Evolutionary conservation across 2,888 invertebrate species (phyloP).

Genomic region (Sminthurides aquaticus): DNA sequence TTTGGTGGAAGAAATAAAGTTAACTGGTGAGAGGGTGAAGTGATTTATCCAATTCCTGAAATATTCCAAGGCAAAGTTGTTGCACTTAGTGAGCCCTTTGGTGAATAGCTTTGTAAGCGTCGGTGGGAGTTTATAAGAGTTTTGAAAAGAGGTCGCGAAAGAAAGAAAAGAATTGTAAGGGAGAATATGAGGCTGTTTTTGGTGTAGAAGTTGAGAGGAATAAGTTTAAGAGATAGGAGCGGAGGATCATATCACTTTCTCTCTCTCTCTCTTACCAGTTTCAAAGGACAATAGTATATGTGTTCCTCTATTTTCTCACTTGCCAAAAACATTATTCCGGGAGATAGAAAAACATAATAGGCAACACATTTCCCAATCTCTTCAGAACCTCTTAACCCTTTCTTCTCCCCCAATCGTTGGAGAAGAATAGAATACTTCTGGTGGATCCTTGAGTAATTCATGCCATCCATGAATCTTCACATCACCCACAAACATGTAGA

Average conservation of each 20-base stretch:
- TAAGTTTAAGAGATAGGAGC: no score
- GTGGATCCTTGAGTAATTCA: no score
- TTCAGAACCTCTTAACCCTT: neutral
- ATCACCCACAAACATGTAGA: no score
- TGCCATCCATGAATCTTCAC: no score
- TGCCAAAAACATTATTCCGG: neutral
- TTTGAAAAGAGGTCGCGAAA: neutral
- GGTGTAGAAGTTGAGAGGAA: no score
- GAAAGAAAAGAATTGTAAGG: no score
- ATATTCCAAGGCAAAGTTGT: neutral
- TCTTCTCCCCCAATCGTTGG: neutral
- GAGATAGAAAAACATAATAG: neutral
- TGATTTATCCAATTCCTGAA: neutral
- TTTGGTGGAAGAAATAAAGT: neutral
- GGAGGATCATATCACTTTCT: no score
- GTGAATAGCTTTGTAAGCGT: no score
- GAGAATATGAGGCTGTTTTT: no score
- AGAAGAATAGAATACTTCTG: neutral
- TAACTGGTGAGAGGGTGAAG: neutral
- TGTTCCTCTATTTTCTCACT: neutral
- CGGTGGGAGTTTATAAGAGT: neutral
- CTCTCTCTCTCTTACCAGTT: no score
- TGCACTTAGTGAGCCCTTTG: neutral
- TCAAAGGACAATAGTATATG: neutral
- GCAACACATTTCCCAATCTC: neutral